phyloP scores from a whole-genome alignment of 2,797 vertebrate species.

The Eutrigla gurnardus region DNA sequence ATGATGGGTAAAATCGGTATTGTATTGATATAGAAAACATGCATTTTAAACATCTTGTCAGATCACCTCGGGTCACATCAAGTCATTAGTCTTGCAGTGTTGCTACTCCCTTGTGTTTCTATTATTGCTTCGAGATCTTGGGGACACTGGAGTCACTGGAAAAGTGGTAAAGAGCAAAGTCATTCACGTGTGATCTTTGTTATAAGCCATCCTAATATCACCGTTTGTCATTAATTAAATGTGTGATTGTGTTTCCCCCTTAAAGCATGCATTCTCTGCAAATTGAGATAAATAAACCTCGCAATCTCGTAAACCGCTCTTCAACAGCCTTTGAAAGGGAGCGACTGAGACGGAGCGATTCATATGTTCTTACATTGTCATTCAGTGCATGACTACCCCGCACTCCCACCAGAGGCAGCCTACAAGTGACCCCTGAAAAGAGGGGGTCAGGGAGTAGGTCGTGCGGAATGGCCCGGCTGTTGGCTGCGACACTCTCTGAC shows the following conservation, averaged over 20 bases:
- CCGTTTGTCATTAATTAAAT: not conserved
- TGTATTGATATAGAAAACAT: slow-evolving; percentile 78
- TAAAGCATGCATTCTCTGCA: slow-evolving; percentile 18
- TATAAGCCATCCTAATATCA: not conserved
- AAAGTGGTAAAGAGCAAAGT: slow-evolving; percentile 39
- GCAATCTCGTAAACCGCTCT: slow-evolving; percentile 46
- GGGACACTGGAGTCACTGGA: slow-evolving; percentile 19
- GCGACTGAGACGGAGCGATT: slow-evolving; percentile 58
- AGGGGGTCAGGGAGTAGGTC: slow-evolving; percentile 87
- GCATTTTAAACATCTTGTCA: slow-evolving; percentile 81
- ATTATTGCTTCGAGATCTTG: slow-evolving; percentile 41
- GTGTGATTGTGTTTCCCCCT: not conserved
- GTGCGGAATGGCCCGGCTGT: slow-evolving; percentile 86
- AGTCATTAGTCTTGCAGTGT: slow-evolving; percentile 72
- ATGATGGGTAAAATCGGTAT: slow-evolving; percentile 80
- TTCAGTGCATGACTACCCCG: slow-evolving; percentile 85
- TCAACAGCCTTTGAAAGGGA: slow-evolving; percentile 49
- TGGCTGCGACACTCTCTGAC: slow-evolving; percentile 88
- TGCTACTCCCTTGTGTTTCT: slow-evolving; percentile 60
- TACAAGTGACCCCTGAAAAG: slow-evolving; percentile 84
- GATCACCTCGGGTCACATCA: slow-evolving; percentile 76
- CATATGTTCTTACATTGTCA: slow-evolving; percentile 83
- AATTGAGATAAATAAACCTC: slow-evolving; percentile 58
- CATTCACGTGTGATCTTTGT: slow-evolving; percentile 9
- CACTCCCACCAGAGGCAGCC: slow-evolving; percentile 84